Evolutionary conservation across 1,140 invertebrate genomes (phyloP), one percentile per base, ranked within the genome.

Genomic region (Drosophila quadrilineata): DNA sequence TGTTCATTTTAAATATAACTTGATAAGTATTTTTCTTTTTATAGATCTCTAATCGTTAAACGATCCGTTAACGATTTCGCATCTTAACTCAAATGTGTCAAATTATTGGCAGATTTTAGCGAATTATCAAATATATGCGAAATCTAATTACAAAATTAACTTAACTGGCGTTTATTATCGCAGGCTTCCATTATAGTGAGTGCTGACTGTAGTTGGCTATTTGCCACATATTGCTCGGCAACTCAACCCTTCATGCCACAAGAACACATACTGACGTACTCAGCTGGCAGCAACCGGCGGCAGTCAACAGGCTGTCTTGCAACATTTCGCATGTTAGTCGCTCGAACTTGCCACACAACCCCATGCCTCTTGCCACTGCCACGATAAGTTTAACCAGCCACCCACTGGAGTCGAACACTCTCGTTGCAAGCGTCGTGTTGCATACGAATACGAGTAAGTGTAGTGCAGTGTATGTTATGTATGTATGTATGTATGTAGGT

Each of bases 221-320:
- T 12, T 40, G 36, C 36, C 10, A 14, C 22, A 45, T n/a, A 22
- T 10, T 19, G 22, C 33, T 35, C 10, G 33, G 16, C 10, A 35
- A 35, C 12, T 41, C 19, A 16, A 12, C 24, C 50, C 50, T 29
- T 26, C 3, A 6, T 40, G 9, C 16, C 8, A 3, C 5, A 1
- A 12, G 40, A 43, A 29, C 31, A 9, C 29, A 33, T 9, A 24
- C 48, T 19, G 21, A 12, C 21, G 6, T 35, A 24, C 6, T 16
- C 14, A n/a, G 16, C 33, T 14, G 9, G 2, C 43, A 29, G 12
- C 14, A 21, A 33, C 19, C 36, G 29, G 54, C 28, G 10, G 24
- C 63, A 66, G 54, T 52, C 63, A 66, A 66, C 63, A 66, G 63
- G 63, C 63, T 59, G 63, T 59, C 56, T 66, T 59, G 63, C 63